These are phyloP conservation scores for Sinhomidia bicolor DNA, from an alignment of 2,888 invertebrate genomes.

Conservation along the genomic window DNA sequence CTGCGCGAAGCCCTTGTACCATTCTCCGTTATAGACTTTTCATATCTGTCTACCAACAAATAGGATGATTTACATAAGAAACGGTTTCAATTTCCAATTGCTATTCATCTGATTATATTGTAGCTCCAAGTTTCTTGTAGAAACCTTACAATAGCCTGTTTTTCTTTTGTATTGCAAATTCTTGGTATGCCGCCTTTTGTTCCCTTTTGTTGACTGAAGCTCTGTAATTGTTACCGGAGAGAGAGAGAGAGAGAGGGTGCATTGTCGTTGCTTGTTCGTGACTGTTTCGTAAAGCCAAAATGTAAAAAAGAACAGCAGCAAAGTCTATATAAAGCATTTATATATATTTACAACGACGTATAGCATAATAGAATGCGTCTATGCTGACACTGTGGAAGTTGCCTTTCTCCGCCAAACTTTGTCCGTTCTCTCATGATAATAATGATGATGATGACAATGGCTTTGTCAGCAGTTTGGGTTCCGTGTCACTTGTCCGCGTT, in stretches of 20 bases:
- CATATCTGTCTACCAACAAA: neutral
- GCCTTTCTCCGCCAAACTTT: neutral
- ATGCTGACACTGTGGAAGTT: conserved; percentile 21
- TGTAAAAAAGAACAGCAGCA: neutral
- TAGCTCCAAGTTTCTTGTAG: neutral
- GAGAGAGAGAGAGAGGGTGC: too few species aligned
- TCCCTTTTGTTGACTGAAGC: neutral
- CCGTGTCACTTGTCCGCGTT: conserved; percentile 52
- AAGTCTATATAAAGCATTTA: neutral
- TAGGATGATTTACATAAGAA: conserved; percentile 46
- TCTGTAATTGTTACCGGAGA: conserved; percentile 26
- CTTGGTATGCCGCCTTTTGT: neutral
- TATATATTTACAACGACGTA: neutral
- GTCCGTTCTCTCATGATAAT: conserved; percentile 26
- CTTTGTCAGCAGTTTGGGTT: conserved; percentile 63
- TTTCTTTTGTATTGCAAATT: conserved; percentile 13
- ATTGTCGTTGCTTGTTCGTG: conserved; percentile 30
- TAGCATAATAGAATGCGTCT: too few species aligned
- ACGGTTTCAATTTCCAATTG: neutral
- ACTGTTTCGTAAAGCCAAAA: neutral
- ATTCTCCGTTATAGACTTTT: neutral
- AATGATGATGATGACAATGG: conserved; percentile 46
- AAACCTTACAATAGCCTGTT: neutral
- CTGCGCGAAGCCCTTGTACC: too few species aligned
- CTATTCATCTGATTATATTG: conserved; percentile 31